These are phyloP conservation scores for Peromyscus attwateri DNA, from an alignment of 2,797 vertebrate genomes.

Conservation along the genomic window DNA sequence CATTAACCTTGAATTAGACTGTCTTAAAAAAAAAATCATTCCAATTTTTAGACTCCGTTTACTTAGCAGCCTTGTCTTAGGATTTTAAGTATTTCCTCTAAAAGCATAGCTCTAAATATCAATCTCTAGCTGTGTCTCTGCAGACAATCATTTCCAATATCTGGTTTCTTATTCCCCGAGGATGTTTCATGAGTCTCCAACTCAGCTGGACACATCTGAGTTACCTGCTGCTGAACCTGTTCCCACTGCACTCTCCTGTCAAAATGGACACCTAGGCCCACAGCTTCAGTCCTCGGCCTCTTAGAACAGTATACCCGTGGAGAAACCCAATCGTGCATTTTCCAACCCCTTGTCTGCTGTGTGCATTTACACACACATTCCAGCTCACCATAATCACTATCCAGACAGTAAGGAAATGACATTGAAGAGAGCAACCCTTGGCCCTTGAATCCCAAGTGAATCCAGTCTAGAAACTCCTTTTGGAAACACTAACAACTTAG, in stretches of 20 bases:
- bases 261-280: not conserved
- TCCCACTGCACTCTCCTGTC: not conserved
- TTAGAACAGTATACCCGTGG: not conserved
- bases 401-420: not conserved
- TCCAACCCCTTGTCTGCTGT: rapidly evolving
- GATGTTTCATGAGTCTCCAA: not conserved
- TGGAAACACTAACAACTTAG: not conserved
- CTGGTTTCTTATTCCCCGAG: not conserved
- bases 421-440: not conserved
- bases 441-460: not conserved
- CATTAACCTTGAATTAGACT: not conserved
- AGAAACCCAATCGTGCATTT: not conserved
- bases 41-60: not conserved
- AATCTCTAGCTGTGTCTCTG: not conserved
- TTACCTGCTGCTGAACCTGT: not conserved
- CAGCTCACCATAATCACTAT: not conserved
- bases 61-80: not conserved
- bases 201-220: not conserved
- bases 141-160: not conserved
- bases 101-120: slow-evolving; percentile 16
- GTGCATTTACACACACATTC: not conserved
- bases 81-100: not conserved
- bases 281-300: not conserved
- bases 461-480: not conserved
- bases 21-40: not conserved